Percentiles rank a stretch among this genome's conserved stretches.
These are phyloP conservation scores for Latrodectus geometricus DNA, from an alignment of 1,140 invertebrate species.

Conservation along the genomic window DNA sequence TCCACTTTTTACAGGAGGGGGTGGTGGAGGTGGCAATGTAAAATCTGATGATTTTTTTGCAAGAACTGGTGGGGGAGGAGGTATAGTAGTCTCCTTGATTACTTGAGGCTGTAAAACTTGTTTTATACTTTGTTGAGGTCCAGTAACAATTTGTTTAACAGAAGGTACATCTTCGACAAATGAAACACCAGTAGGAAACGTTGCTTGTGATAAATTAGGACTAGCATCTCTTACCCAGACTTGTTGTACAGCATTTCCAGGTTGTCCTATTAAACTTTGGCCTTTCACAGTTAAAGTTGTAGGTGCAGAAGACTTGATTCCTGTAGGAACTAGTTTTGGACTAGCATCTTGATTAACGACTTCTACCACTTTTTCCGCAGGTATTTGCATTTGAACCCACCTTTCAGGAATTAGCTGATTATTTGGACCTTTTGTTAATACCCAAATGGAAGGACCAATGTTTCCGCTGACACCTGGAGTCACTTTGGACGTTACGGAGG, in stretches of 20 bases:
- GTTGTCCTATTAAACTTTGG: background rate
- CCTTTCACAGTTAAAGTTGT: background rate
- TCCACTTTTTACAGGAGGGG: slow-evolving; percentile 1
- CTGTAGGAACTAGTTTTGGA: slow-evolving; percentile 3
- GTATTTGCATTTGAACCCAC: slow-evolving; percentile 30
- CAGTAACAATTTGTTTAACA: slow-evolving; percentile 13
- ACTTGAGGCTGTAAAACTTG: slow-evolving; percentile 30
- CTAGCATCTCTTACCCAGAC: slow-evolving; percentile 21
- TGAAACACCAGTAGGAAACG: background rate
- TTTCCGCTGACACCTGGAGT: background rate
- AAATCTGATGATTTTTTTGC: slow-evolving; percentile 7
- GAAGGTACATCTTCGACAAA: slow-evolving; percentile 1
- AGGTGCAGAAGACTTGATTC: background rate
- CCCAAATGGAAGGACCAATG: slow-evolving; percentile 12
- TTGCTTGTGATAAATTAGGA: background rate
- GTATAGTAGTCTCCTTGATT: slow-evolving; percentile 11
- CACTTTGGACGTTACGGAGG: slow-evolving; percentile 30
- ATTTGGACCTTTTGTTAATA: slow-evolving; percentile 25
- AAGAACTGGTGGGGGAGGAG: slow-evolving; percentile 21
- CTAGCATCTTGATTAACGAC: slow-evolving; percentile 7
- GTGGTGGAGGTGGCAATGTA: slow-evolving; percentile 4
- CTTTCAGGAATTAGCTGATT: slow-evolving; percentile 35
- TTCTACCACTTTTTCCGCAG: slow-evolving; percentile 14
- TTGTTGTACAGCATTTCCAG: slow-evolving; percentile 23
- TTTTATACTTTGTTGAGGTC: slow-evolving; percentile 11